Percentiles rank a stretch among this genome's conserved stretches.
These are phyloP conservation scores for Saguinus midas DNA, from an alignment of 2,113 vertebrate species.

Conservation along the genomic window DNA sequence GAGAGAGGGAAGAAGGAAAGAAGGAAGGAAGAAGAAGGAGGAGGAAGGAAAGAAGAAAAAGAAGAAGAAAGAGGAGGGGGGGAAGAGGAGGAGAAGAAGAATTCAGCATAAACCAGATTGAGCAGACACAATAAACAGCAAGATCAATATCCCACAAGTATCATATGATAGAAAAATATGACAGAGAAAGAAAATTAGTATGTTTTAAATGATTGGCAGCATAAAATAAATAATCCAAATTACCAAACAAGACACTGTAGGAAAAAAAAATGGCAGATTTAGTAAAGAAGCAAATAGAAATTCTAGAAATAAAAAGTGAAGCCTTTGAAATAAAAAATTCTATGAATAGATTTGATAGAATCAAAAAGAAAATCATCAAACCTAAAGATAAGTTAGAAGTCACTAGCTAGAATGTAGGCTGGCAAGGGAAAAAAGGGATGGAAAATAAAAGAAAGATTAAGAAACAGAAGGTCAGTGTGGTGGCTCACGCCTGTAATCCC, in stretches of 20 bases:
- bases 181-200: neutral
- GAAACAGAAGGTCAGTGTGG: neutral
- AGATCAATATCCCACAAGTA: neutral
- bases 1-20: neutral
- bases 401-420: neutral
- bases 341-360: neutral
- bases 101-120: neutral
- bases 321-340: constrained; percentile 21
- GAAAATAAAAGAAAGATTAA: neutral
- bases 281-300: neutral
- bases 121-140: neutral
- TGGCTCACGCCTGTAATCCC: too few species aligned
- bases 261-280: neutral
- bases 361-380: neutral
- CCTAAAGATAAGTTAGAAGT: neutral
- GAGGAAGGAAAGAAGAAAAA: neutral
- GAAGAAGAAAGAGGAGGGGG: neutral
- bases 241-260: neutral
- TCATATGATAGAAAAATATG: neutral
- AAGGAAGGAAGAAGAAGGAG: neutral
- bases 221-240: constrained; percentile 11
- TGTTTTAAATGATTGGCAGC: neutral
- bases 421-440: too few species aligned
- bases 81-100: neutral
- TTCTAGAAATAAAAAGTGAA: neutral